Percentiles rank a stretch among this genome's conserved stretches.
Evolutionary conservation across 2,113 vertebrate species (phyloP).

Genomic region (Sisor rabdophorus): DNA sequence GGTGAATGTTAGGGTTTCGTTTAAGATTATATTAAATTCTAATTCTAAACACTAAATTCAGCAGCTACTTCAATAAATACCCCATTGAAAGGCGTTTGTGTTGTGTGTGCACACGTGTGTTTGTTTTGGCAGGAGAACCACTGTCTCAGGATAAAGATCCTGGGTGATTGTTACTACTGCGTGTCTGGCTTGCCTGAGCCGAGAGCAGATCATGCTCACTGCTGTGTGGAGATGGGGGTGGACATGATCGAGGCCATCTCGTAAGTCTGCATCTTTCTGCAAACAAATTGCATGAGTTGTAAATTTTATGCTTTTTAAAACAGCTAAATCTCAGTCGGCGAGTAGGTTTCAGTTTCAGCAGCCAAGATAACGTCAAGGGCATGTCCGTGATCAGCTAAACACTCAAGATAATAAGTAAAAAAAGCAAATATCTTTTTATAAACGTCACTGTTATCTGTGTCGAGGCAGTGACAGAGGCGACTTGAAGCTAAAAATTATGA

Average conservation of each 20-base stretch:
- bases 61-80: background rate
- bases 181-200: conserved; percentile 91
- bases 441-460: background rate
- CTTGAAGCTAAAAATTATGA: too few relatives aligned
- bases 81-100: background rate
- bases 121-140: conserved; percentile 82
- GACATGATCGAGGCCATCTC: conserved; percentile 98
- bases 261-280: conserved; percentile 66
- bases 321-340: background rate
- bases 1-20: background rate
- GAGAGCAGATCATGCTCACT: conserved; percentile 91
- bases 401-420: background rate
- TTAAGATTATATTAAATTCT: too few relatives aligned
- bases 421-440: background rate
- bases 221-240: conserved; percentile 96
- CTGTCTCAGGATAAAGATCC: conserved; percentile 94
- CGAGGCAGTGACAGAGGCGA: background rate
- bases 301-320: background rate
- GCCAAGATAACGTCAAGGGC: conserved; percentile 9
- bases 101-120: conserved; percentile 37
- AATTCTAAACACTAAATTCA: background rate
- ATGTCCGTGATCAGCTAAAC: background rate
- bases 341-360: background rate
- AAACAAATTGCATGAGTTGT: background rate
- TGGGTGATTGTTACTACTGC: conserved; percentile 95